A percentile compares a stretch with the other conserved stretches of the same genome.
These are phyloP conservation scores for Ciconia stormi DNA, from an alignment of 2,113 vertebrate species.

Conservation along the genomic window DNA sequence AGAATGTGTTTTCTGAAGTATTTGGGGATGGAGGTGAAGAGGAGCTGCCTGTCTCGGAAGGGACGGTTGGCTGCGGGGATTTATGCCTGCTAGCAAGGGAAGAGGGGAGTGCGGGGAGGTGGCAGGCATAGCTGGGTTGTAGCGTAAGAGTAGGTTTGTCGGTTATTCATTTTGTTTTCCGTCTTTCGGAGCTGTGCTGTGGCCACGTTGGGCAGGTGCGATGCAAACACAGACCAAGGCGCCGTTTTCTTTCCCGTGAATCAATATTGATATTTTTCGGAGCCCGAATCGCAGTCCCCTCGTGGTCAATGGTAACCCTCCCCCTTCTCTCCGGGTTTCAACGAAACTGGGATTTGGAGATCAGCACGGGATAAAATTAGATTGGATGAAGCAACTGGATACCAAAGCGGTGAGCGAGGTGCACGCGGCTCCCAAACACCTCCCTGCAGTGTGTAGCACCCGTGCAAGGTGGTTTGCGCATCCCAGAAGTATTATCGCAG, in stretches of 20 bases:
- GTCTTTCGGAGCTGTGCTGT: background rate
- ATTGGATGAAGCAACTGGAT: background rate
- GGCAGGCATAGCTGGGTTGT: background rate
- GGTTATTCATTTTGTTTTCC: background rate
- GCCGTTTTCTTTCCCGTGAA: background rate
- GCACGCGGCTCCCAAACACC: background rate
- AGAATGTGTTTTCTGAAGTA: background rate
- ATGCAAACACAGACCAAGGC: background rate
- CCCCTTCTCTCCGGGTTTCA: background rate
- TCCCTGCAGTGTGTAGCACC: background rate
- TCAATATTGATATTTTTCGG: background rate
- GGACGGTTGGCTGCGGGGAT: background rate
- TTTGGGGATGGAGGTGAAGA: background rate
- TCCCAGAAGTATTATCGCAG: background rate
- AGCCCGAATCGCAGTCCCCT: background rate
- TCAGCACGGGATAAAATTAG: background rate
- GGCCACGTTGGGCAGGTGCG: background rate
- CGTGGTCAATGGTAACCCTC: accelerated
- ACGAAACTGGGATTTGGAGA: background rate
- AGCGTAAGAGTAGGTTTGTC: background rate
- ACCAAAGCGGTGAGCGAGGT: background rate
- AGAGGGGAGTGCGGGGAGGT: background rate
- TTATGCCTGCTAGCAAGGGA: background rate
- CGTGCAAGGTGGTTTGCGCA: background rate
- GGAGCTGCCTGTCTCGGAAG: background rate